Evolutionary conservation across 2,113 vertebrate genomes (phyloP).

Genomic region (Xenopus laevis): DNA sequence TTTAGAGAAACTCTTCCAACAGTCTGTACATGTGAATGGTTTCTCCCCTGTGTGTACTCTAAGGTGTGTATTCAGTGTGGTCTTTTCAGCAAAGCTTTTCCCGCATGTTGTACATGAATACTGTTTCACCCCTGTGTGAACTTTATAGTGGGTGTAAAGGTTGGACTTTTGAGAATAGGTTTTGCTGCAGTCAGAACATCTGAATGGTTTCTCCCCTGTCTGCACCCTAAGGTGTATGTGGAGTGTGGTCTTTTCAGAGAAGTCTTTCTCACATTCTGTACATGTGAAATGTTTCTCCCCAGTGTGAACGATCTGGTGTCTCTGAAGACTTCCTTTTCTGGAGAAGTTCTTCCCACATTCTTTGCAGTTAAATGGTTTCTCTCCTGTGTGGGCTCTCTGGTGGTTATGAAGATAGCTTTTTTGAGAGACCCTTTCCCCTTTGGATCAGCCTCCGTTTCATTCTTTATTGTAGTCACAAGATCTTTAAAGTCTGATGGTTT

Average conservation of each 20-base stretch:
- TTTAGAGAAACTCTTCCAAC: too few relatives aligned
- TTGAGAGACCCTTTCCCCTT: neutral
- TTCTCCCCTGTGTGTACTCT: too few relatives aligned
- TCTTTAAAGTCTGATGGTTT: too few relatives aligned
- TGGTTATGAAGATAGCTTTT: conserved; percentile 46
- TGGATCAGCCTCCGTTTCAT: too few relatives aligned
- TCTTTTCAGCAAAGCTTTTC: too few relatives aligned
- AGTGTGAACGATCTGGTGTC: conserved; percentile 23
- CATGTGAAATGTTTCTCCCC: conserved; percentile 14
- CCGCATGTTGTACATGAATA: too few relatives aligned
- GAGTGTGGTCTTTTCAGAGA: neutral
- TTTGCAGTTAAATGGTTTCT: conserved; percentile 39
- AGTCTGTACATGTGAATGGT: too few relatives aligned
- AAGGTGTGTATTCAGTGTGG: too few relatives aligned
- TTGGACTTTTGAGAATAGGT: conserved; percentile 58
- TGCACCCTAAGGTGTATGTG: neutral
- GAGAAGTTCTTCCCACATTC: conserved; percentile 44
- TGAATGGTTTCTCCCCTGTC: conserved; percentile 9
- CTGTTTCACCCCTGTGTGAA: conserved; percentile 33
- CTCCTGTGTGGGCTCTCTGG: conserved; percentile 24
- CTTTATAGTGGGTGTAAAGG: conserved; percentile 54
- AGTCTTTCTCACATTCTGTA: conserved; percentile 11
- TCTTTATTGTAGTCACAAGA: too few relatives aligned
- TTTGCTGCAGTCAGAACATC: conserved; percentile 54
- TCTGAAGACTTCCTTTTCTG: conserved; percentile 33